Base-by-base conservation (phyloP, 1,140 invertebrate species). In the Cotesia glomerata region DNA sequence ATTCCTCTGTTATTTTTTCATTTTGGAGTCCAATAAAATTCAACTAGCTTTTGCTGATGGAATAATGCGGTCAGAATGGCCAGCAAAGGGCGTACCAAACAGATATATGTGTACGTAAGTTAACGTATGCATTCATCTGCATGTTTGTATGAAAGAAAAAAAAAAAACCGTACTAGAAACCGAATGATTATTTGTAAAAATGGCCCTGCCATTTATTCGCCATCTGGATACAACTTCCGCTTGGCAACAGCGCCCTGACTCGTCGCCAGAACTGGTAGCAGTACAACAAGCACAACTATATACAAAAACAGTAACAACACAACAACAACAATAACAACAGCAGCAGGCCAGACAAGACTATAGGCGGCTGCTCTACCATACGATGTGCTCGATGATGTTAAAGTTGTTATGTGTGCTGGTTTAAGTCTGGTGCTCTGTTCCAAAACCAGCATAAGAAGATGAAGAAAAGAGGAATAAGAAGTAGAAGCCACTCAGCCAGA, bases 191-290 rank as follows among this genome's bases (percentile, higher is more conserved):
- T 67, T 32, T 67, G 65, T 49, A 67, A 67, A 67, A 67, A 52
- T 67, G 49, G 49, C 14, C 34, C 65, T 67, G 62, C 39, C 45
- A 49, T 67, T 54, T 67, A 39, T 67, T 65, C 34, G 14, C 18
- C 11, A 51, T 13, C 63, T 51, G n/a, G 18, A 34, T 39, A 67
- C 49, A 67, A 67, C 52, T 67, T 67, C 65, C 65, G 65, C 65
- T 67, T 67, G 65, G 65, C 65, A 67, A 67, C 65, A 67, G 65
- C 39, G 65, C 49, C 32, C n/a, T 18, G 65, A 32, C 32, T 34
- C 45, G 65, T 36, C 7, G 62, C 26, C 62, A 62, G 59, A 35
- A 62, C 59, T 62, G 59, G 59, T 62, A 62, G 59, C 59, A 35
- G 35, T 16, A 58, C n/a, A 26, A n/a, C 34, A 62, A 13, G 35